Evolutionary conservation across 2,113 vertebrate species (phyloP).

Genomic region (Shinisaurus crocodilurus): DNA sequence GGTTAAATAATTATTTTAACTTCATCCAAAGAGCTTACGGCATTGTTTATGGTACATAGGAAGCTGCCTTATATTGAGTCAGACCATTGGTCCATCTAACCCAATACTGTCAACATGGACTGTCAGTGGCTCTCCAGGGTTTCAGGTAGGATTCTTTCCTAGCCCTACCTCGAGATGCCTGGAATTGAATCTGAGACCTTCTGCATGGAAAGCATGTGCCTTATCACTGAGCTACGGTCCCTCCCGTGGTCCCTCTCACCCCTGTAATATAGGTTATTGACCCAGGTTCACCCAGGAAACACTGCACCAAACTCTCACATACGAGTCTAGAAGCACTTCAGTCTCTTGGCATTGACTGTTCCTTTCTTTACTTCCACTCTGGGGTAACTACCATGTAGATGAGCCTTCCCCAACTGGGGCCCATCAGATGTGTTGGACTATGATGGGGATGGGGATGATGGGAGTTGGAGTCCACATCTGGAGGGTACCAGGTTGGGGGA

Average conservation of each 20-base stretch:
- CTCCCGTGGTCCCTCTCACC: too few relatives aligned
- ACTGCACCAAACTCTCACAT: neutral
- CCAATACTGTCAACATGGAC: too few relatives aligned
- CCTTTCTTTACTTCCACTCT: neutral
- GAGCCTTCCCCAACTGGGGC: neutral
- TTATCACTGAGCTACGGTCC: too few relatives aligned
- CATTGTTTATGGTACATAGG: too few relatives aligned
- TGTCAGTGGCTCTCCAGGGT: too few relatives aligned
- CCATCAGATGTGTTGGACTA: neutral
- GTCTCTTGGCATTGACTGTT: neutral
- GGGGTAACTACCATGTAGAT: neutral
- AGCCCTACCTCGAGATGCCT: too few relatives aligned
- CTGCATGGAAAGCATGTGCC: too few relatives aligned
- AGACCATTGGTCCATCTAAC: too few relatives aligned
- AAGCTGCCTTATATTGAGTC: too few relatives aligned
- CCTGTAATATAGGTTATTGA: neutral
- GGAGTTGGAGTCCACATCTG: neutral
- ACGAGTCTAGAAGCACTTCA: neutral
- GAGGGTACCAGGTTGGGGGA: neutral
- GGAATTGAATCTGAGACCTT: too few relatives aligned
- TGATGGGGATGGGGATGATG: neutral
- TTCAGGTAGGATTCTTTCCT: too few relatives aligned
- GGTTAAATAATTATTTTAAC: neutral
- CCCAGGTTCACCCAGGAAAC: neutral
- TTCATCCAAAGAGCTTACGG: too few relatives aligned